A percentile compares a stretch with the other conserved stretches of the same genome.
Conservation (phyloP, 2,888 invertebrate species). For the Cerceris rybyensis region DNA sequence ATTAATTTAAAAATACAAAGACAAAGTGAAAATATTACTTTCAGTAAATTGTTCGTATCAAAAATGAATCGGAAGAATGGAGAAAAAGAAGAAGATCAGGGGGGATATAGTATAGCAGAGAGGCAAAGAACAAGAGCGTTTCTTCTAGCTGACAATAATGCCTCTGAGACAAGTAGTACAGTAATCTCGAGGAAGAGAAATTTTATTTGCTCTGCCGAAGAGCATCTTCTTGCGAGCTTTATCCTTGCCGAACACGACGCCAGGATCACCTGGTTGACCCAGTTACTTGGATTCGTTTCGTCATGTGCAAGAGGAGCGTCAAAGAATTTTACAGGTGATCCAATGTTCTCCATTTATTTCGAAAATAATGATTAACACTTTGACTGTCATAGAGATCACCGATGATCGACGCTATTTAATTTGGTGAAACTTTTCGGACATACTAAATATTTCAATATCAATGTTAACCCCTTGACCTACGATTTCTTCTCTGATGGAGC, state of each 20-base stretch:
- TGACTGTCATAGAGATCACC: too few species aligned
- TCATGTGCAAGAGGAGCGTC: not conserved
- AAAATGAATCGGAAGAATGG: not conserved
- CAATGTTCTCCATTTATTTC: too few species aligned
- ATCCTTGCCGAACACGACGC: constrained; percentile 58
- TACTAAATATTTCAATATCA: too few species aligned
- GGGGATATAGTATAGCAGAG: not conserved
- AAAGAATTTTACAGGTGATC: not conserved
- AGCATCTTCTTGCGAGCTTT: constrained; percentile 56
- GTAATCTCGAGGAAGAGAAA: constrained; percentile 63
- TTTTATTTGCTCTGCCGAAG: constrained; percentile 67
- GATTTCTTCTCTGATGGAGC: too few species aligned
- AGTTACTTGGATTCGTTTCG: constrained; percentile 13
- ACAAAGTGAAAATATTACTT: too few species aligned
- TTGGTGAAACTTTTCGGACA: too few species aligned
- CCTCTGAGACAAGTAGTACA: constrained; percentile 37
- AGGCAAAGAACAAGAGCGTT: not conserved
- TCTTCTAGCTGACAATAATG: constrained; percentile 47
- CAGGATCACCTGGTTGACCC: constrained; percentile 44
- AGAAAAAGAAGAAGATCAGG: not conserved
- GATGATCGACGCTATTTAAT: too few species aligned
- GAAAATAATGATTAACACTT: too few species aligned
- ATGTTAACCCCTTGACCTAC: too few species aligned
- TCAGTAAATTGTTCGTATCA: not conserved
- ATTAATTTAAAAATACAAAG: too few species aligned